phyloP scores from a whole-genome alignment of 2,888 invertebrate species.

The Phalera bucephala region DNA sequence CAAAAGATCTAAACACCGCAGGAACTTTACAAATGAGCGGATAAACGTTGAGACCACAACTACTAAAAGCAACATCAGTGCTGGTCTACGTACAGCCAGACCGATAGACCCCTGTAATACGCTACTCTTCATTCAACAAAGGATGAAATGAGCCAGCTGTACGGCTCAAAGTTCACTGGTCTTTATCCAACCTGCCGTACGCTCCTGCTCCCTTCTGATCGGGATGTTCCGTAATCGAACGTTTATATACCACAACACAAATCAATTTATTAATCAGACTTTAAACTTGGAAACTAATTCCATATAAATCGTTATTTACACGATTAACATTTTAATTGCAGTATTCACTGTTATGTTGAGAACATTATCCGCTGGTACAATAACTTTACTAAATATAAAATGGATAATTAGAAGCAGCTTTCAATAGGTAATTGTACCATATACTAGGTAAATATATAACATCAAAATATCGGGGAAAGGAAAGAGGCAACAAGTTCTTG shows the following conservation, averaged over 20 bases:
- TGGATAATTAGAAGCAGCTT: too few relatives aligned
- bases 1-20: slow-evolving; percentile 16
- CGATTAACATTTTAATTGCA: too few relatives aligned
- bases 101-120: slow-evolving; percentile 15
- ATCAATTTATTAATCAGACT: slow-evolving; percentile 43
- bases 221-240: slow-evolving; percentile 46
- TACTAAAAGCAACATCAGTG: slow-evolving; percentile 38
- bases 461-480: too few relatives aligned
- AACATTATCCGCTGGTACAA: too few relatives aligned
- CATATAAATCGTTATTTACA: too few relatives aligned
- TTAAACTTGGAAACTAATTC: too few relatives aligned
- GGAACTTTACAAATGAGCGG: slow-evolving; percentile 29
- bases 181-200: slow-evolving; percentile 26
- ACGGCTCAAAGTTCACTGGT: slow-evolving; percentile 31
- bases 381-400: too few relatives aligned
- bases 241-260: slow-evolving; percentile 33
- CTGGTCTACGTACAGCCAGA: slow-evolving; percentile 20
- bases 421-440: too few relatives aligned
- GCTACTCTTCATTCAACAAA: slow-evolving; percentile 5
- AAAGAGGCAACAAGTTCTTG: too few relatives aligned
- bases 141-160: slow-evolving; percentile 31
- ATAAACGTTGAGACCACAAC: slow-evolving; percentile 39
- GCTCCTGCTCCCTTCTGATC: slow-evolving; percentile 44
- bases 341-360: too few relatives aligned
- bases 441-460: too few relatives aligned